Evolutionary conservation across 2,888 invertebrate genomes (phyloP).

Genomic region (Drosophila quinaria): DNA sequence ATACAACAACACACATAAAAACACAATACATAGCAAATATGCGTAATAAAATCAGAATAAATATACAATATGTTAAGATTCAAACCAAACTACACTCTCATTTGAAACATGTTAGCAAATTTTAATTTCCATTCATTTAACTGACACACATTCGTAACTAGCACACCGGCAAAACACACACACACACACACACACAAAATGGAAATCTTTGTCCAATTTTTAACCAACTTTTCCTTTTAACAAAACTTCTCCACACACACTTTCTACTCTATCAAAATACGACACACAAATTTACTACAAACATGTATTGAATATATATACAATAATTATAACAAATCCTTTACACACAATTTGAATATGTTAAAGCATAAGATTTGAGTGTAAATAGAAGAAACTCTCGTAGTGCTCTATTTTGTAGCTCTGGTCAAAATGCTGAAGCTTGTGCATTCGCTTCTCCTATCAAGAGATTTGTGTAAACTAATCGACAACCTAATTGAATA

Average conservation of each 20-base stretch:
- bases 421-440: constrained; percentile 28
- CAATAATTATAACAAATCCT: constrained; percentile 25
- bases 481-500: constrained; percentile 57
- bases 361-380: constrained; percentile 21
- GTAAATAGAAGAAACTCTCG: constrained; percentile 9
- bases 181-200: constrained; percentile 11
- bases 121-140: constrained; percentile 19
- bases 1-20: constrained; percentile 28
- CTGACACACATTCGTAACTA: constrained; percentile 19
- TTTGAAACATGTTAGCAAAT: constrained; percentile 33
- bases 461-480: constrained; percentile 56
- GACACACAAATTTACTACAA: constrained; percentile 40
- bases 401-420: constrained; percentile 10
- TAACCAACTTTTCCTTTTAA: constrained; percentile 16
- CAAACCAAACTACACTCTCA: constrained; percentile 47
- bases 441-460: constrained; percentile 47
- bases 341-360: constrained; percentile 38
- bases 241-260: constrained; percentile 22
- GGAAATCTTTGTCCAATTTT: constrained; percentile 20
- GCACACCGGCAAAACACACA: constrained; percentile 33
- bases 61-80: constrained; percentile 52
- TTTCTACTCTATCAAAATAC: constrained; percentile 16
- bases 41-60: constrained; percentile 29
- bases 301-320: constrained; percentile 30
- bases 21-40: constrained; percentile 39